Conservation (phyloP, 1,140 invertebrate genomes). For the Caenorhabditis latens region DNA sequence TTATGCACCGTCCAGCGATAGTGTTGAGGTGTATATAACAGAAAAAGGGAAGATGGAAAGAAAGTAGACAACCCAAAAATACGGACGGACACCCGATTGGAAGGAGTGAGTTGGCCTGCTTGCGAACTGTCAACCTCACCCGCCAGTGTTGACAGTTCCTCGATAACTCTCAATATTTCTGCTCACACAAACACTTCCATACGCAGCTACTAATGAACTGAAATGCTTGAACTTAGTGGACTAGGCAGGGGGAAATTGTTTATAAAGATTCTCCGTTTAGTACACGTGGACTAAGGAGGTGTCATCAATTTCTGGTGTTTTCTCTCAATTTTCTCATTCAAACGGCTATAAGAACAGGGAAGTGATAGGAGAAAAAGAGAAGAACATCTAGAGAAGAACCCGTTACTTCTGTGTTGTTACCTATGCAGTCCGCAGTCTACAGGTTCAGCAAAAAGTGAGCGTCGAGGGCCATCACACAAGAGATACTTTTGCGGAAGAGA, state of each 20-base stretch:
- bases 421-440: slow-evolving; percentile 12
- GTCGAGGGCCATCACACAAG: neutral
- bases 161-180: slow-evolving; percentile 30
- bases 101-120: slow-evolving; percentile 50
- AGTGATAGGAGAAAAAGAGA: neutral
- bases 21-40: slow-evolving; percentile 21
- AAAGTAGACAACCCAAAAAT: slow-evolving; percentile 31
- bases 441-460: slow-evolving; percentile 40
- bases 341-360: neutral
- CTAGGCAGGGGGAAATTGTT: neutral
- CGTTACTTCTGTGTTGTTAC: slow-evolving; percentile 19
- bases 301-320: neutral
- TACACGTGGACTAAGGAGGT: slow-evolving; percentile 8
- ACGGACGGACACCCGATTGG: slow-evolving; percentile 47
- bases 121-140: slow-evolving; percentile 54
- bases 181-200: slow-evolving; percentile 38
- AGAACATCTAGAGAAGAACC: neutral
- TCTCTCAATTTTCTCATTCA: neutral
- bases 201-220: neutral
- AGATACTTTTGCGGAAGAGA: neutral
- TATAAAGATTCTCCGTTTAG: neutral
- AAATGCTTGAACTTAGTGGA: neutral
- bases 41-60: slow-evolving; percentile 11
- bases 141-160: slow-evolving; percentile 53
- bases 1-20: slow-evolving; percentile 40